These are phyloP conservation scores for Austrolebias charrua DNA, from an alignment of 2,797 vertebrate genomes.

Conservation along the genomic window DNA sequence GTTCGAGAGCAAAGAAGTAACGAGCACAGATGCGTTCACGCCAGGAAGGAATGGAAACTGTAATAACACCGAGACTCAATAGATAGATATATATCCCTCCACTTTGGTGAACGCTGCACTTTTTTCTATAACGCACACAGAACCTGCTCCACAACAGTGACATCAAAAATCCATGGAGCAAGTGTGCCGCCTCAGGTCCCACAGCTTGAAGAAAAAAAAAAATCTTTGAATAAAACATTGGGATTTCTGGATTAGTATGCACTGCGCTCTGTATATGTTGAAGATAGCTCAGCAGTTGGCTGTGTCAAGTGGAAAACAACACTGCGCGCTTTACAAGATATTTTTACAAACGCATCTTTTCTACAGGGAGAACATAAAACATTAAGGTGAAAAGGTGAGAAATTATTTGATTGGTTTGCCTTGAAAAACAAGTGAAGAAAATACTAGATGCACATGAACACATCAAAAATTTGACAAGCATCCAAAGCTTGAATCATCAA, in stretches of 20 bases:
- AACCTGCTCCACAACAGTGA: conserved; percentile 8
- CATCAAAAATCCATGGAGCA: conserved; percentile 25
- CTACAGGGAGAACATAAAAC: too few relatives aligned
- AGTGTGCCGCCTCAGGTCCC: conserved; percentile 34
- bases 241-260: conserved; percentile 31
- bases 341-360: not conserved
- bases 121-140: conserved; percentile 15
- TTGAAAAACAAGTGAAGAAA: not conserved
- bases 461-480: too few relatives aligned
- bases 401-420: conserved; percentile 12
- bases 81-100: not conserved
- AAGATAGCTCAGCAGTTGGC: conserved; percentile 29
- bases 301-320: conserved; percentile 36
- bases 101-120: conserved; percentile 19
- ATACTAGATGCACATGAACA: too few relatives aligned
- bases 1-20: conserved; percentile 26
- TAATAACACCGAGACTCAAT: conserved; percentile 53
- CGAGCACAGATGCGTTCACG: conserved; percentile 9
- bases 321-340: not conserved
- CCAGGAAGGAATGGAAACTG: conserved; percentile 7
- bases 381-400: not conserved
- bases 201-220: conserved; percentile 37
- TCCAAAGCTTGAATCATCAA: too few relatives aligned
- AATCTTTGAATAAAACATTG: conserved; percentile 49
- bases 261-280: conserved; percentile 13